Evolutionary conservation across 1,140 invertebrate genomes (phyloP), one percentile per base, ranked within the genome.

Genomic region (Aricia agestis): DNA sequence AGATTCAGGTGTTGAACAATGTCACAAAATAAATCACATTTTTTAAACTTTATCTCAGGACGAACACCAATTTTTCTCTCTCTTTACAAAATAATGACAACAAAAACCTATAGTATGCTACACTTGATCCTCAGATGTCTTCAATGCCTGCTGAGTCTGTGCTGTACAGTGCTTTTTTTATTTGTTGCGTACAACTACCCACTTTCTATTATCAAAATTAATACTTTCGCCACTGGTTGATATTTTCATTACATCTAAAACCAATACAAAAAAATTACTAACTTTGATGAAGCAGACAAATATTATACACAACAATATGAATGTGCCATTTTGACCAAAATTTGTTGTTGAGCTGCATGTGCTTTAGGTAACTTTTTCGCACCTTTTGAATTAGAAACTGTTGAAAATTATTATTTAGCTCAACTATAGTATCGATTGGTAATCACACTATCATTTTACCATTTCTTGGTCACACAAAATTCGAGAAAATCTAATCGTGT

Each of bases 71-170:
- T 82, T 83, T 75, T 83, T 87, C 45, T 52, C 45, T 52, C 45
- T 81, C 79, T 79, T 82, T 89, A 81, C 76, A 84, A 82, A 84
- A 82, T 82, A 78, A 76, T 80, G 66, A 86, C 85, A 87, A 77
- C 25, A 81, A 88, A 84, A 87, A 80, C 76, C 85, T 85, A 69
- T 70, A 81, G 76, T 79, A 79, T 80, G 76, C 83, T 87, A 86
- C 77, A 81, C 82, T 94, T 94, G 93, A 95, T 96, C 95, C 95
- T 96, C 95, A 96, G 95, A 96, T 96, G 95, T 96, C 95, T 95
- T 96, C 95, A 96, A 96, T 96, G 95, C 95, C 95, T 95, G 95
- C 95, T 96, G 95, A 94, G 94, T 95, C 93, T 93, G 94, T 95
- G 91, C 90, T 91, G 74, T 83, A 73, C 80, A 84, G 79, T 81